A percentile compares a stretch with the other conserved stretches of the same genome.
Evolutionary conservation across 2,888 invertebrate species (phyloP).

Genomic region (Zygogramma bicolorata): DNA sequence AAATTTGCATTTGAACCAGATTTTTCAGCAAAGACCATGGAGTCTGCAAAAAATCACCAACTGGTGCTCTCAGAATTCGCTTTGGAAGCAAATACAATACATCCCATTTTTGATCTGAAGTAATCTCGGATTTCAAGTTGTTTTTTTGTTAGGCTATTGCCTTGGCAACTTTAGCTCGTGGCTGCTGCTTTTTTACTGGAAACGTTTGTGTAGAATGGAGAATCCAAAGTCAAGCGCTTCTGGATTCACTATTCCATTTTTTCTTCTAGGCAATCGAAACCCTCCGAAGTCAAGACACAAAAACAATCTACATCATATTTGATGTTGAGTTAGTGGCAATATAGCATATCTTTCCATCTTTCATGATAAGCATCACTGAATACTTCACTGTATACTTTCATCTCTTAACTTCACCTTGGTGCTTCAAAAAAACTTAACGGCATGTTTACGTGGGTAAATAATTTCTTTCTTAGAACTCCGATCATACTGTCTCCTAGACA

Average conservation of each 20-base stretch:
- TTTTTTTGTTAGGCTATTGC: constrained; percentile 24
- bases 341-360: constrained; percentile 55
- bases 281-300: too few relatives aligned
- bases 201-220: constrained; percentile 37
- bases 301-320: too few relatives aligned
- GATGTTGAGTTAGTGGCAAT: too few relatives aligned
- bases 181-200: constrained; percentile 6
- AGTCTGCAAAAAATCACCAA: constrained; percentile 49
- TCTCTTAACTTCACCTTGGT: constrained; percentile 26
- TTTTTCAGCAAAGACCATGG: constrained; percentile 40
- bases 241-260: too few relatives aligned
- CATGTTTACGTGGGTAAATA: not conserved
- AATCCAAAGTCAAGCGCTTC: constrained; percentile 40
- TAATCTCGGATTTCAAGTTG: too few relatives aligned
- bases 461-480: too few relatives aligned
- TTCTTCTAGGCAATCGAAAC: too few relatives aligned
- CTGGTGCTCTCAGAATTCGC: constrained; percentile 47
- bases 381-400: constrained; percentile 17
- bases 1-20: constrained; percentile 39
- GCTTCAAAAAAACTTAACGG: not conserved
- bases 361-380: constrained; percentile 45
- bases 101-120: constrained; percentile 38
- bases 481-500: constrained; percentile 41
- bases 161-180: constrained; percentile 8
- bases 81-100: constrained; percentile 50